Base-by-base conservation (phyloP, 2,797 vertebrate species). In the Setipinna tenuifilis region DNA sequence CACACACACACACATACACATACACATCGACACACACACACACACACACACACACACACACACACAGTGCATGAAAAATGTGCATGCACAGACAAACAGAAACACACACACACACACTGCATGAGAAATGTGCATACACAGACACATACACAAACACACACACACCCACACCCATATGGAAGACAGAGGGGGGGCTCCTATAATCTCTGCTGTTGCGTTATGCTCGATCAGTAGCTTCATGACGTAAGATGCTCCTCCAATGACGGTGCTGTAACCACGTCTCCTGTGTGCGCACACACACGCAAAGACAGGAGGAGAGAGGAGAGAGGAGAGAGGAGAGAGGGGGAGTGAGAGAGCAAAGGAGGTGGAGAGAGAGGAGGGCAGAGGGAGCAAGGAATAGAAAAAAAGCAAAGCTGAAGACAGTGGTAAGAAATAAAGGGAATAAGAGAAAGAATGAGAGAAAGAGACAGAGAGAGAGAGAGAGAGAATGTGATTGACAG, bases 171-270 rank as follows among this genome's bases (percentile, higher is more conserved):
- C 75, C 65, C 81, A 83, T 84, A 84, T 61, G 57, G 44, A 46
- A 23, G 23, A 44, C 54, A 87, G 65, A 19, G 31, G 78, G 82
- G 35, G 35, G 87, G 21, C 84, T 61, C 46, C 65, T 71, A 71
- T 81, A 80, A n/a, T 31, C 80, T 86, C 31, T 35, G 44, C 83
- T 83, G 35, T 44, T 75, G 85, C 78, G 44, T 9, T 83, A 14
- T 41, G 19, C n/a, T 87, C 87, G 81, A 82, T 87, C 88, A 87
- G 41, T 31, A 61, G 75, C 25, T 59, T 31, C 75, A 82, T 88
- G 87, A 88, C 58, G 87, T 80, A 57, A 84, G 58, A 84, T 35
- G 31, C 81, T 83, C 87, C 31, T 75, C 80, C 82, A 58, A 78
- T 71, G 81, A 59, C 57, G 62, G 82, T 83, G 71, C 85, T 68